A percentile compares a stretch with the other conserved stretches of the same genome.
Evolutionary conservation across 2,888 invertebrate species (phyloP).

Genomic region (Boloria euphrosyne): DNA sequence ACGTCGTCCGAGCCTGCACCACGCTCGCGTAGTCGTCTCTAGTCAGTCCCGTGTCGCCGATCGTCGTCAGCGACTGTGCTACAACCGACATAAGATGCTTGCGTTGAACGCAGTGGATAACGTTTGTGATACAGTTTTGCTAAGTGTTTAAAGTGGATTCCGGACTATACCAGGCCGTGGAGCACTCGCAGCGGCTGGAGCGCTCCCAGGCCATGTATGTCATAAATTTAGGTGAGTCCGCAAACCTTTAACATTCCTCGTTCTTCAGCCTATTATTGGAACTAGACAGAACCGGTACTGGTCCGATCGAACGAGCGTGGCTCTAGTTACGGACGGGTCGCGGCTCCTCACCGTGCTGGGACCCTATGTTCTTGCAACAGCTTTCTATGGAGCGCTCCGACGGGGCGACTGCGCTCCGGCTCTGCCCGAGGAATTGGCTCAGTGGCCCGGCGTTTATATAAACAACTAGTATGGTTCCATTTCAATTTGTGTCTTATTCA

Average conservation of each 20-base stretch:
- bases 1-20: slow-evolving; percentile 60
- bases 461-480: slow-evolving; percentile 69
- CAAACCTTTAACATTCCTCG: slow-evolving; percentile 58
- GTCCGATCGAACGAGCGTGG: slow-evolving; percentile 52
- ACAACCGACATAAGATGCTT: slow-evolving; percentile 71
- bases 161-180: slow-evolving; percentile 78
- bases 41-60: slow-evolving; percentile 55
- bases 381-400: slow-evolving; percentile 49
- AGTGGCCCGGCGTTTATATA: slow-evolving; percentile 50
- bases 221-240: slow-evolving; percentile 82
- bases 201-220: slow-evolving; percentile 82
- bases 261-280: slow-evolving; percentile 65
- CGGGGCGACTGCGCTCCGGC: slow-evolving; percentile 39
- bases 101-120: slow-evolving; percentile 70
- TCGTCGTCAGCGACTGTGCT: slow-evolving; percentile 58
- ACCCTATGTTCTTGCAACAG: slow-evolving; percentile 56
- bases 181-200: slow-evolving; percentile 78
- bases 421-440: slow-evolving; percentile 38
- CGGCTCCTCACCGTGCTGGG: slow-evolving; percentile 42
- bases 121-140: slow-evolving; percentile 67
- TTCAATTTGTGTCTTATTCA: slow-evolving; percentile 73
- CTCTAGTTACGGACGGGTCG: slow-evolving; percentile 39
- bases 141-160: slow-evolving; percentile 78
- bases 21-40: slow-evolving; percentile 55
- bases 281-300: slow-evolving; percentile 70